Conservation (phyloP, 2,113 vertebrate genomes). For the Ptyas mucosa region DNA sequence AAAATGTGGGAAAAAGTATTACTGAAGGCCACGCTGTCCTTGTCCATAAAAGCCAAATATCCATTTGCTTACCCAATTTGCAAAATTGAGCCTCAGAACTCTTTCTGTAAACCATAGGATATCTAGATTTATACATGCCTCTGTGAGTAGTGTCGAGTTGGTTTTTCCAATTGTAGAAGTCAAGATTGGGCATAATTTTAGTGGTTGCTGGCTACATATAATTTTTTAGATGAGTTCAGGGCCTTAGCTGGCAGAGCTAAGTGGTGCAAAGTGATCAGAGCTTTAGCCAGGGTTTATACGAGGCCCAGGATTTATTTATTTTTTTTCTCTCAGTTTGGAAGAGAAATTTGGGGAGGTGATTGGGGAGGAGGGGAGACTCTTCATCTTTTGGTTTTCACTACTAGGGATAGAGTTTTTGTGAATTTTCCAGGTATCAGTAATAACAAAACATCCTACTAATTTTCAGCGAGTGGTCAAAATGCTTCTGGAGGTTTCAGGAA, state of each 20-base stretch:
- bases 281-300: neutral
- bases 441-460: neutral
- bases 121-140: neutral
- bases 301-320: neutral
- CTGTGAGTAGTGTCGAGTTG: neutral
- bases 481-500: neutral
- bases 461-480: neutral
- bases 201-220: neutral
- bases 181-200: neutral
- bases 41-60: conserved; percentile 21
- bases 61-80: conserved; percentile 18
- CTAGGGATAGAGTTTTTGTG: neutral
- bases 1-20: conserved; percentile 20
- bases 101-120: neutral
- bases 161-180: neutral
- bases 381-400: neutral
- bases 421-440: neutral
- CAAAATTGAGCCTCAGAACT: neutral
- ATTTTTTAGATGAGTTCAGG: neutral
- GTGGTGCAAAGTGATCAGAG: neutral
- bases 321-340: neutral
- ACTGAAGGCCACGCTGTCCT: conserved; percentile 12
- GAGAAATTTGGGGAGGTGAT: neutral
- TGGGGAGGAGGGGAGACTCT: neutral
- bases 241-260: neutral